These are phyloP conservation scores for Eupithecia inturbata DNA, from an alignment of 2,888 invertebrate genomes.

Conservation along the genomic window DNA sequence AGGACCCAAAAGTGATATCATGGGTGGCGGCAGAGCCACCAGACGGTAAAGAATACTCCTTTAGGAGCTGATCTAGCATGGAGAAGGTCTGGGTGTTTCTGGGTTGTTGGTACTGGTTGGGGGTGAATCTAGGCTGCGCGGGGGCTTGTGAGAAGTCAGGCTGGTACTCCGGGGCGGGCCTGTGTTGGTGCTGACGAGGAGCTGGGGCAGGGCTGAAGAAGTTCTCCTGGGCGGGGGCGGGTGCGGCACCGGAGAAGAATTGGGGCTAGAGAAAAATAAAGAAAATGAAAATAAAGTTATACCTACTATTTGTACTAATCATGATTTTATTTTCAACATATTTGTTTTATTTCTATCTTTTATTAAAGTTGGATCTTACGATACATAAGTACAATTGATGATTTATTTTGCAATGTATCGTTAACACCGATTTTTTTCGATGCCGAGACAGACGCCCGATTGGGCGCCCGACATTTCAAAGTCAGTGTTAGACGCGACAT, in stretches of 20 bases:
- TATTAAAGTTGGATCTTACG: too few relatives aligned
- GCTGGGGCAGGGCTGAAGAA: constrained; percentile 71
- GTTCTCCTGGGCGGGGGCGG: constrained; percentile 58
- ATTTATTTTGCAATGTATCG: too few relatives aligned
- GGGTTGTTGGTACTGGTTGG: constrained; percentile 50
- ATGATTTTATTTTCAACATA: too few relatives aligned
- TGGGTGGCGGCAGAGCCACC: constrained; percentile 88
- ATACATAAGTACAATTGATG: too few relatives aligned
- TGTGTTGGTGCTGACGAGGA: constrained; percentile 62
- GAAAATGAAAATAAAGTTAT: background rate
- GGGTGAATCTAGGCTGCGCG: constrained; percentile 44
- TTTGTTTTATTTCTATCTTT: too few relatives aligned
- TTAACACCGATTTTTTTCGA: too few relatives aligned
- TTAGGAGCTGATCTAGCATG: constrained; percentile 91
- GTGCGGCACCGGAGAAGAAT: constrained; percentile 77
- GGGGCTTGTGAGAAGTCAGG: constrained; percentile 52
- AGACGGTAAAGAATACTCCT: constrained; percentile 91
- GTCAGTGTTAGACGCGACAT: too few relatives aligned
- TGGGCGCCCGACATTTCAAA: too few relatives aligned
- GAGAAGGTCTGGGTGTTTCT: constrained; percentile 66
- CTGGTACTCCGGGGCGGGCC: constrained; percentile 57
- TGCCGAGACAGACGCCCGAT: too few relatives aligned
- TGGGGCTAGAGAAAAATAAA: constrained; percentile 60
- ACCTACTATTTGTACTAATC: too few relatives aligned
- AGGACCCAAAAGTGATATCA: constrained; percentile 93